A percentile compares a stretch with the other conserved stretches of the same genome.
Evolutionary conservation across 2,797 vertebrate genomes (phyloP).

Genomic region (Aldrovandia affinis): DNA sequence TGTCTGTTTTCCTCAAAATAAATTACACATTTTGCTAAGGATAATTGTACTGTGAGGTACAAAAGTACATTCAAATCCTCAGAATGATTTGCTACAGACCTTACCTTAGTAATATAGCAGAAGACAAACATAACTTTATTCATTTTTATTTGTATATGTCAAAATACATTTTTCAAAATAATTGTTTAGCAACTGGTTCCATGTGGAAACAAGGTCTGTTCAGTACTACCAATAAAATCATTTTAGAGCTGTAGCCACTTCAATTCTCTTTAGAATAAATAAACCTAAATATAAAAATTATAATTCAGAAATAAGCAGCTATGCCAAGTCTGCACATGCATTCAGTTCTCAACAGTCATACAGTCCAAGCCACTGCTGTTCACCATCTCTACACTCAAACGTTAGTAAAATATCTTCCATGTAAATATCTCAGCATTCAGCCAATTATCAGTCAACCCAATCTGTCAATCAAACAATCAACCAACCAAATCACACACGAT

Average conservation of each 20-base stretch:
- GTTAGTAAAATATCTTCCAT: constrained; percentile 30
- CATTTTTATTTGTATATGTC: constrained; percentile 87
- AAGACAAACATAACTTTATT: constrained; percentile 79
- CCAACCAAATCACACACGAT: constrained; percentile 45
- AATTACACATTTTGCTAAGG: neutral
- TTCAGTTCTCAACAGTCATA: constrained; percentile 52
- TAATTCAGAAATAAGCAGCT: constrained; percentile 74
- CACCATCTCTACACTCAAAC: constrained; percentile 60
- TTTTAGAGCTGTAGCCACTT: constrained; percentile 79
- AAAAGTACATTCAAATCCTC: neutral
- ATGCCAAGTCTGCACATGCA: constrained; percentile 80
- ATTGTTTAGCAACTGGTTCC: constrained; percentile 83
- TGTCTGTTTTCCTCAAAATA: neutral
- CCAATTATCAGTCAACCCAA: constrained; percentile 52
- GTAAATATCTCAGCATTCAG: neutral
- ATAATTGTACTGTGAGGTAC: neutral
- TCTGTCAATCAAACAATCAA: constrained; percentile 61
- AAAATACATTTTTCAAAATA: constrained; percentile 88
- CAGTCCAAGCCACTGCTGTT: constrained; percentile 8
- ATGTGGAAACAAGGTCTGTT: constrained; percentile 86
- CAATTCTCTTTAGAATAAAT: constrained; percentile 79
- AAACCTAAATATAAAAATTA: constrained; percentile 88
- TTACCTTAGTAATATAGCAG: constrained; percentile 21
- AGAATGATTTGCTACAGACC: neutral
- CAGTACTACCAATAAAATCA: constrained; percentile 85